These are phyloP conservation scores for Cordilura impudica DNA, from an alignment of 2,888 invertebrate species.

Conservation along the genomic window DNA sequence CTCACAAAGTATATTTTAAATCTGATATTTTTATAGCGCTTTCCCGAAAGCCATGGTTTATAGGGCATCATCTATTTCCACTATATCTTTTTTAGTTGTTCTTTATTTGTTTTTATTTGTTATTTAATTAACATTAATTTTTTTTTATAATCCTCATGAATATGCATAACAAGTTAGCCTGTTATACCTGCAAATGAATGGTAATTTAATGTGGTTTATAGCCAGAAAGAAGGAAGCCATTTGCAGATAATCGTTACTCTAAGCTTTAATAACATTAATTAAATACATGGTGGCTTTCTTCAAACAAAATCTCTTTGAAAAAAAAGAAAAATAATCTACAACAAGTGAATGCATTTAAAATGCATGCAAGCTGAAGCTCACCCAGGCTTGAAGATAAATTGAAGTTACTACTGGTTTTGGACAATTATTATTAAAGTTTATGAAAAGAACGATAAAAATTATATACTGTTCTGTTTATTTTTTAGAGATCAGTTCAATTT, in stretches of 20 bases:
- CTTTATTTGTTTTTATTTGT: not conserved
- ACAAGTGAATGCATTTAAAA: constrained; percentile 7
- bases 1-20: too few relatives aligned
- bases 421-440: not conserved
- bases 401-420: constrained; percentile 35
- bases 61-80: too few relatives aligned
- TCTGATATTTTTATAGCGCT: too few relatives aligned
- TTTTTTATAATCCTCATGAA: not conserved
- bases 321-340: too few relatives aligned
- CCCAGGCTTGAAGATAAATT: constrained; percentile 23
- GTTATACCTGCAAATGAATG: constrained; percentile 15
- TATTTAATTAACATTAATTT: not conserved
- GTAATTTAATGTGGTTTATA: constrained; percentile 31
- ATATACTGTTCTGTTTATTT: not conserved
- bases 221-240: not conserved
- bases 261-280: constrained; percentile 28
- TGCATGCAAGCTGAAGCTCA: constrained; percentile 25
- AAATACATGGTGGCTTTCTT: constrained; percentile 15
- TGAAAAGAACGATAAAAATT: constrained; percentile 16
- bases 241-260: not conserved
- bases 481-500: constrained; percentile 14
- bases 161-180: not conserved
- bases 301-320: not conserved
- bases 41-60: too few relatives aligned
- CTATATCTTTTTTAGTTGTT: not conserved